Evolutionary conservation across 1,140 invertebrate species (phyloP).

Genomic region (Lutraria rhynchaena): DNA sequence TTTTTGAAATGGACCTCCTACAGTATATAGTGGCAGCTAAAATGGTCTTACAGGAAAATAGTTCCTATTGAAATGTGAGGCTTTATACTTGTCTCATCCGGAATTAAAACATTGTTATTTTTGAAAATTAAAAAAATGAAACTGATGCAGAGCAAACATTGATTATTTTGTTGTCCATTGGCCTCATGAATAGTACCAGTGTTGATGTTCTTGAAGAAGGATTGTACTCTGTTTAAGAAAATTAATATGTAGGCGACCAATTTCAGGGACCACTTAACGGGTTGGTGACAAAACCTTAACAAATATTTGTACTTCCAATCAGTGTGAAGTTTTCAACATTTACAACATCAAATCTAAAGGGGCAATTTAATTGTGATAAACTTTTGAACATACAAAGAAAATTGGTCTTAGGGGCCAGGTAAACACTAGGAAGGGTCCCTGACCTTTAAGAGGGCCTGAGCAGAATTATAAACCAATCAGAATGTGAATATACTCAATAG

Average conservation of each 20-base stretch:
- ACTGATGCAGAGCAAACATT: too few species aligned
- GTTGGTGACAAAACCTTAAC: background rate
- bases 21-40: too few species aligned
- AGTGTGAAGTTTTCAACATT: conserved; percentile 5
- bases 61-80: too few species aligned
- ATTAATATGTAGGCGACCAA: background rate
- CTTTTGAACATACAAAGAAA: conserved; percentile 21
- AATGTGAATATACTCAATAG: background rate
- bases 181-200: too few species aligned
- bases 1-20: too few species aligned
- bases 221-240: too few species aligned
- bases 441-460: conserved; percentile 13
- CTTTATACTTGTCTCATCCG: too few species aligned
- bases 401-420: conserved; percentile 14
- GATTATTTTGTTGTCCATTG: too few species aligned
- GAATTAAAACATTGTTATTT: too few species aligned
- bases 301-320: conserved; percentile 11
- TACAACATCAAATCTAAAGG: background rate
- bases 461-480: conserved; percentile 10
- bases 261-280: background rate
- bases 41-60: too few species aligned
- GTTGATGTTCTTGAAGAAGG: too few species aligned
- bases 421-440: conserved; percentile 30
- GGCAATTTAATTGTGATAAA: conserved; percentile 26
- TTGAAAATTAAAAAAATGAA: too few species aligned